These are phyloP conservation scores for Cosmopolites sordidus DNA, from an alignment of 2,888 invertebrate genomes.

Conservation along the genomic window DNA sequence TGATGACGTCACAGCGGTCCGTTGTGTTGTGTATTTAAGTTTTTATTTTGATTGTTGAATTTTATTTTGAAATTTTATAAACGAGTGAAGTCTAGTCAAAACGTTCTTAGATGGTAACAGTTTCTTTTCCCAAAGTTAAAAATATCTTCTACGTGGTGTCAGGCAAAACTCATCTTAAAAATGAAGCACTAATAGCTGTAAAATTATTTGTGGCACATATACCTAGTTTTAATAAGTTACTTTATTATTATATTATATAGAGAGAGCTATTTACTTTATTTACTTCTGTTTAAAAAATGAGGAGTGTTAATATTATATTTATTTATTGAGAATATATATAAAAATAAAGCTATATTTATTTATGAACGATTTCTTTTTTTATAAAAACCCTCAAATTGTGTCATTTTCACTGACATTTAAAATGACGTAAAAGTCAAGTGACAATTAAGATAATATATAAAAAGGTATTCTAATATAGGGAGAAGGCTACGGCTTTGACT, in stretches of 20 bases:
- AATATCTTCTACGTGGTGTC: not conserved
- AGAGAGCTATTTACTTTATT: conserved; percentile 17
- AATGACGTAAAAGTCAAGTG: too few species aligned
- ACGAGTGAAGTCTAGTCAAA: conserved; percentile 47
- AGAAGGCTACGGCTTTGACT: too few species aligned
- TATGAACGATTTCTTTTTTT: conserved; percentile 6
- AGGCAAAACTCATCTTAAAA: not conserved
- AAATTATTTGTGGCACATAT: conserved; percentile 12
- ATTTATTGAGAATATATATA: conserved; percentile 10
- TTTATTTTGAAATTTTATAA: conserved; percentile 33
- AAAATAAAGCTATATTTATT: conserved; percentile 16
- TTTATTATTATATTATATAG: conserved; percentile 10
- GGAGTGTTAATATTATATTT: conserved; percentile 18
- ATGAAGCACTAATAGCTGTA: conserved; percentile 11
- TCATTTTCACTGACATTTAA: too few species aligned
- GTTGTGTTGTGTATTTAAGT: conserved; percentile 20
- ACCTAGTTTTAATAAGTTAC: conserved; percentile 7
- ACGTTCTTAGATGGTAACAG: conserved; percentile 5
- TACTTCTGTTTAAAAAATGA: conserved; percentile 9
- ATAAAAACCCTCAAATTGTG: too few species aligned
- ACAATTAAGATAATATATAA: too few species aligned
- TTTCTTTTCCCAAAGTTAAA: conserved; percentile 2
- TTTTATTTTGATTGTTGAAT: conserved; percentile 30
- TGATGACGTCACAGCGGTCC: not conserved
- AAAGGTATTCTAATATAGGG: too few species aligned